Evolutionary conservation across 1,140 invertebrate genomes (phyloP), one percentile per base, ranked within the genome.

Genomic region (Calliopsis andreniformis): DNA sequence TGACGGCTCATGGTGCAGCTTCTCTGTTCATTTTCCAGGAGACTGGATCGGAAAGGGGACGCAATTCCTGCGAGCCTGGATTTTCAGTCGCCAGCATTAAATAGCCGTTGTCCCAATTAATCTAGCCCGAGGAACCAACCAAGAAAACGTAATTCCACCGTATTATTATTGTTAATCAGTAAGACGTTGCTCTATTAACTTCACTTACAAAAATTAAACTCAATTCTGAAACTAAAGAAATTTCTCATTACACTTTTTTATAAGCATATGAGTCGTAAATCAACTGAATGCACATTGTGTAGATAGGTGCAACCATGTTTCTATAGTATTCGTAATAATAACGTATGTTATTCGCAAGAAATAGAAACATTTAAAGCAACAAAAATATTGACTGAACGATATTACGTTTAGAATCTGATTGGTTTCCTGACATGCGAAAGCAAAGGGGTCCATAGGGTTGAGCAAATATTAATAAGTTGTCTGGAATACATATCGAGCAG

Each of bases 11-110:
- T 87, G 87, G 82, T 88, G 82, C 84, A 82, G 86, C 83, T 89
- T 86, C 87, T 89, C 86, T 89, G 89, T 91, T 92, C 90, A 92
- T 92, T 92, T 92, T 92, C 91, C 91, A 90, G 87, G 80, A 91
- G 91, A 92, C 91, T 92, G 89, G 85, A 87, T 88, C 83, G 87
- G 73, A 78, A 85, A 82, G 80, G 86, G 82, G 71, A 81, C 70
- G 59, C 70, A 64, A 70, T 69, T 72, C 75, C 70, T 85, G 77
- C 77, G 81, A 84, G 76, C 83, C 69, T 83, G 86, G 87, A 89
- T 91, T 89, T 90, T 85, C 88, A 86, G 83, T 89, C 88, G 76
- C 63, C 51, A 62, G 86, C 80, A 89, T 89, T 86, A 88, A 89
- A 87, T 81, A 83, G 78, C 85, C 85, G 85, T 82, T 88, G 86